Percentiles rank a stretch among this genome's conserved stretches.
These are phyloP conservation scores for Mormoops blainvillei DNA, from an alignment of 2,113 vertebrate species.

Conservation along the genomic window DNA sequence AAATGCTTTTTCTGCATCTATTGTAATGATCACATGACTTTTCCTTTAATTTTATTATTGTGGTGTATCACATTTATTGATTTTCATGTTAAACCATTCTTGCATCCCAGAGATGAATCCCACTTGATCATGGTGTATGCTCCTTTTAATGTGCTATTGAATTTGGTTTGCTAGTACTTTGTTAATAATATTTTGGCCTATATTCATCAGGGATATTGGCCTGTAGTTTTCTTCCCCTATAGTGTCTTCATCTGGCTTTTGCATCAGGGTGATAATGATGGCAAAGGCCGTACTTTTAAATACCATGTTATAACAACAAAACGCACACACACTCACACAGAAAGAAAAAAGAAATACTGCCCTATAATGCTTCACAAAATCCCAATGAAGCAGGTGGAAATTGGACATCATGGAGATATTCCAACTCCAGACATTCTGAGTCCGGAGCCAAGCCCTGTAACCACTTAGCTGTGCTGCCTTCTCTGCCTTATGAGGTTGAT, in stretches of 20 bases:
- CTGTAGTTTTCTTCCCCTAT: background rate
- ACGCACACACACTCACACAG: too few species aligned
- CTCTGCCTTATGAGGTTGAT: background rate
- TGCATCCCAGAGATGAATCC: background rate
- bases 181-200: background rate
- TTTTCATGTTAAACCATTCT: background rate
- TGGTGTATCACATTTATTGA: background rate
- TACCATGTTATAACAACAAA: background rate
- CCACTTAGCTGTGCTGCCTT: background rate
- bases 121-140: background rate
- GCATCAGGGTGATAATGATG: background rate
- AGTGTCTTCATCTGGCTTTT: background rate
- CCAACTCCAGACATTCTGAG: background rate
- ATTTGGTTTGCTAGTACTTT: background rate
- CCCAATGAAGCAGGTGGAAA: background rate
- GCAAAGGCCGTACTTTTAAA: background rate
- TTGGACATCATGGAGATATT: background rate
- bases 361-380: background rate
- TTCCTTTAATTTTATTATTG: background rate
- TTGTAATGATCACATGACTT: background rate
- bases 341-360: too few species aligned
- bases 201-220: background rate
- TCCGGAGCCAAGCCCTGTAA: background rate
- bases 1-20: background rate
- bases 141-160: background rate